Evolutionary conservation across 1,140 invertebrate genomes (phyloP).

Genomic region (Stegodyphus mimosarum): DNA sequence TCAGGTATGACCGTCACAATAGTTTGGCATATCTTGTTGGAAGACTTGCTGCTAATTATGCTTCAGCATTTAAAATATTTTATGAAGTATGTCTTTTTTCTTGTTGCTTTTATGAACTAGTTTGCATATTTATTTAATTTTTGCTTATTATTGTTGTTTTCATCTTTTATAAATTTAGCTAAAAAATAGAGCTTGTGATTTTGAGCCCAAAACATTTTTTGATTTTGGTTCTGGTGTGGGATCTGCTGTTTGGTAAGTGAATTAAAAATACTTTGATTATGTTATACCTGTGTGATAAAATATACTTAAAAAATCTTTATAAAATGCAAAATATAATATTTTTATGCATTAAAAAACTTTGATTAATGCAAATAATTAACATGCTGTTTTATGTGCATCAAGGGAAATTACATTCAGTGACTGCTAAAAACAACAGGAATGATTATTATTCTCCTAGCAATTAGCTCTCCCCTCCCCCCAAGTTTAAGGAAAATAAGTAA

Average conservation of each 20-base stretch:
- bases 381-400: too few species aligned
- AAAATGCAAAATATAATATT: neutral
- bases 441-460: too few species aligned
- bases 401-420: too few species aligned
- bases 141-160: neutral
- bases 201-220: conserved; percentile 80
- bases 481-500: too few species aligned
- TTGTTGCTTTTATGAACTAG: neutral
- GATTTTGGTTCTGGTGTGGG: conserved; percentile 93
- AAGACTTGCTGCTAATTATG: conserved; percentile 80
- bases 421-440: too few species aligned
- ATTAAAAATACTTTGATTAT: conserved; percentile 60
- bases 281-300: neutral
- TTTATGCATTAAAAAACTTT: neutral
- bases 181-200: conserved; percentile 73
- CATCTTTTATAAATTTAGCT: conserved; percentile 44
- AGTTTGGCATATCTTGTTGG: conserved; percentile 77
- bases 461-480: too few species aligned
- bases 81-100: conserved; percentile 74
- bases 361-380: neutral
- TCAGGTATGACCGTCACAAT: conserved; percentile 74
- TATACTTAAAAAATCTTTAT: neutral
- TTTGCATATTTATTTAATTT: neutral
- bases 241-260: conserved; percentile 79
- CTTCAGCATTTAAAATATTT: conserved; percentile 78